Evolutionary conservation across 2,888 invertebrate species (phyloP).

Genomic region (Chydorus sphaericus): DNA sequence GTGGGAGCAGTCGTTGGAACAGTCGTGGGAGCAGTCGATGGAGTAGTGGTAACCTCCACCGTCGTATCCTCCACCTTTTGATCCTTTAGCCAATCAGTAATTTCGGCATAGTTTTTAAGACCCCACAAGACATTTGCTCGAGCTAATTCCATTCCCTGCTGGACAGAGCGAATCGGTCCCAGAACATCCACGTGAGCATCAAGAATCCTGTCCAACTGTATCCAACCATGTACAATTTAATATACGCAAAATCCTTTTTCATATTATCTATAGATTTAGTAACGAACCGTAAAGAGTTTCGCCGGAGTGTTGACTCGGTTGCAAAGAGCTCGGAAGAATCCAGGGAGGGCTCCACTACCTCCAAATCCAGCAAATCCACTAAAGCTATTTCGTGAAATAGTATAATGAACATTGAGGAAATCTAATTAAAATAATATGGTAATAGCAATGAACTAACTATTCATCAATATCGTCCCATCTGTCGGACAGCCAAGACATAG

Average conservation of each 20-base stretch:
- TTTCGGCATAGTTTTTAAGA: conserved; percentile 52
- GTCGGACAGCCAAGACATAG: conserved; percentile 24
- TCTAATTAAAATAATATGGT: no score
- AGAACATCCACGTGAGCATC: conserved; percentile 45
- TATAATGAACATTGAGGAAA: no score
- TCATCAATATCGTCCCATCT: conserved; percentile 19
- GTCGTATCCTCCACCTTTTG: background rate
- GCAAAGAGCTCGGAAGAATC: background rate
- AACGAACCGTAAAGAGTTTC: background rate
- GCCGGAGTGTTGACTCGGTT: background rate
- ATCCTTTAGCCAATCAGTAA: conserved; percentile 52
- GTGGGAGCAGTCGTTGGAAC: no score
- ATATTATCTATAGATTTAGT: no score
- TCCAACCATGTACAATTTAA: no score
- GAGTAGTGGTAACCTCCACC: background rate
- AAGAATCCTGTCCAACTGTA: conserved; percentile 55
- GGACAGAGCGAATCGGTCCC: conserved; percentile 56
- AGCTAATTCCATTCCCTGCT: conserved; percentile 65
- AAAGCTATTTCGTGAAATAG: no score
- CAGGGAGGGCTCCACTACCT: background rate
- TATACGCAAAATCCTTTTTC: no score
- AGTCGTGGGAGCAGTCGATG: no score
- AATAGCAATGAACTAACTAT: conserved; percentile 21
- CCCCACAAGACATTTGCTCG: conserved; percentile 74
- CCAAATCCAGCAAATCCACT: background rate